Evolutionary conservation across 2,888 invertebrate species (phyloP), one percentile per base, ranked within the genome.

Genomic region (Agrotis clavis): DNA sequence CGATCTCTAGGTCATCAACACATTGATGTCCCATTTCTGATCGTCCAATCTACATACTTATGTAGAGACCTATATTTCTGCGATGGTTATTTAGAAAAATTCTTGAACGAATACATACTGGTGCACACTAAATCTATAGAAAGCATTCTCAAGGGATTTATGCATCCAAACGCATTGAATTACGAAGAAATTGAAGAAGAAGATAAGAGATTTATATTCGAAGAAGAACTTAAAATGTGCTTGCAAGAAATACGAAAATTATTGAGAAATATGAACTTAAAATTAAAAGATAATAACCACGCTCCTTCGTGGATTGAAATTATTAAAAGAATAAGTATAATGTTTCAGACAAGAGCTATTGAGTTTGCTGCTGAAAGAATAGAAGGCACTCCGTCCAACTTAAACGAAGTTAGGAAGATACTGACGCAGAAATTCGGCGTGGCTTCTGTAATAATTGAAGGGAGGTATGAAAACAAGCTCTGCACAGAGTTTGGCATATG

Each of bases 1-100:
- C 86, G 90, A 7, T 76, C 89, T 30, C 68, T 81, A 30, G 35
- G 77, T 0, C 35, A 67, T 3, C 73, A 77, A 2, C 86, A 89
- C 5, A 14, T 47, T 1, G 91, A 92, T 57, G 67, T 84, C 18
- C 83, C 92, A 2, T 77, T 83, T 14, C 68, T 81, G 4, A 86
- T 89, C 6, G 89, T 93, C 2, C 89, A 89, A 66, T 82, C 89
- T 2, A 84, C 91, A 5, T 75, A 85, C 4, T 67, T 94, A 2
- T 94, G 94, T 73, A 85, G 85, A 19, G 90, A 91, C 7, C 51
- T 93, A 1, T n/a, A 81, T 0, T 86, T 94, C 48, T 95, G 94
- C 74, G 78, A 87, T 7, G 86, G 82, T 3, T 59, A 78, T 2
- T 63, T 90, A 14, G 81, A 87, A 64, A 81, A 72, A 21, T 90